These are phyloP conservation scores for Callorhinus ursinus DNA, from an alignment of 2,113 vertebrate genomes.

Conservation along the genomic window DNA sequence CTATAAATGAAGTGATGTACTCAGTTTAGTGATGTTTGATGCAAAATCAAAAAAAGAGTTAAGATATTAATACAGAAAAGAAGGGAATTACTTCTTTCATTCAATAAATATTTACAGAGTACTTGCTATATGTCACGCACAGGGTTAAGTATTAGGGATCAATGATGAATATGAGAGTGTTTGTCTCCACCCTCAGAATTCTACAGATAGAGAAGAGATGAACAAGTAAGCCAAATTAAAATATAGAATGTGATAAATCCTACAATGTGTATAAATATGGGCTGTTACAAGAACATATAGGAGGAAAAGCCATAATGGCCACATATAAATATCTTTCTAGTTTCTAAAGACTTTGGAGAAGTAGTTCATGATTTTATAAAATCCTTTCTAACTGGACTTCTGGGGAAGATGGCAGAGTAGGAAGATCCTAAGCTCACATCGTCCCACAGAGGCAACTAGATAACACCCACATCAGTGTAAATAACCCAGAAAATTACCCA, in stretches of 20 bases:
- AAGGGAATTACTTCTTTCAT: neutral
- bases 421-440: neutral
- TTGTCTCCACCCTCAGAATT: neutral
- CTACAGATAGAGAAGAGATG: neutral
- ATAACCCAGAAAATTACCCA: neutral
- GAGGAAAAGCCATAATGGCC: neutral
- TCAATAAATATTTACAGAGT: neutral
- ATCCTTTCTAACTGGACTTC: neutral
- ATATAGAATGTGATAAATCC: neutral
- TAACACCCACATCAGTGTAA: neutral
- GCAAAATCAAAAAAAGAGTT: accelerated
- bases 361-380: neutral
- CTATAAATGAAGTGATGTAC: neutral
- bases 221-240: neutral
- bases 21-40: neutral
- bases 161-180: neutral
- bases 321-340: neutral
- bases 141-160: neutral
- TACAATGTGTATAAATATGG: neutral
- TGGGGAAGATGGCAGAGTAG: neutral
- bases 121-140: neutral
- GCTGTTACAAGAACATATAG: neutral
- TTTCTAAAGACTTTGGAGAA: neutral
- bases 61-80: neutral
- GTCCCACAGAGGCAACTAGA: neutral